Evolutionary conservation across 2,113 vertebrate species (phyloP).

Genomic region (Spizaetus ornatus): DNA sequence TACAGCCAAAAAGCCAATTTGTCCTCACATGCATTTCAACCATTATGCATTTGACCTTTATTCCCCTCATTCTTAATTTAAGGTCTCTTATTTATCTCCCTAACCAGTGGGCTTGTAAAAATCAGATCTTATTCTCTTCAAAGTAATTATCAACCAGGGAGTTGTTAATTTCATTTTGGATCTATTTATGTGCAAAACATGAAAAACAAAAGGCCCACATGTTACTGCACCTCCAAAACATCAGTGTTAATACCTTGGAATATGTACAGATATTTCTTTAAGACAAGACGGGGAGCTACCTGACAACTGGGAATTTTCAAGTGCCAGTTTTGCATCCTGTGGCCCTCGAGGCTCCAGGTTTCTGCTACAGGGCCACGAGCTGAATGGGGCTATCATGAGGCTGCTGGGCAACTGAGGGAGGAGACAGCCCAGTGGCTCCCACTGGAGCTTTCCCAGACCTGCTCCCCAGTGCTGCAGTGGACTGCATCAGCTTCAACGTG

Average conservation of each 20-base stretch:
- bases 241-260: neutral
- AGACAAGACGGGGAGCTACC: neutral
- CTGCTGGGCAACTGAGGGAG: neutral
- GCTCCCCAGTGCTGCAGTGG: neutral
- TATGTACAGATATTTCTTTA: neutral
- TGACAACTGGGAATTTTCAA: neutral
- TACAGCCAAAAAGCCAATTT: slow-evolving; percentile 36
- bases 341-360: neutral
- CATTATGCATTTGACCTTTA: slow-evolving; percentile 56
- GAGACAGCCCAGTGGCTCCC: neutral
- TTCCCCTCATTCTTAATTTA: slow-evolving; percentile 61
- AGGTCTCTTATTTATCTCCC: slow-evolving; percentile 59
- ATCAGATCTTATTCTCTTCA: slow-evolving; percentile 39
- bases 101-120: slow-evolving; percentile 41
- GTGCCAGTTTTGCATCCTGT: neutral
- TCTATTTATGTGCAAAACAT: slow-evolving; percentile 45
- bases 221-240: neutral
- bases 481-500: accelerated
- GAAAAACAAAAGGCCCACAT: slow-evolving; percentile 10
- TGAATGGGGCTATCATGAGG: neutral
- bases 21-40: neutral
- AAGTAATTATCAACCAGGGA: slow-evolving; percentile 53
- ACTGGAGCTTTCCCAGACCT: neutral
- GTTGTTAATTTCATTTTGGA: slow-evolving; percentile 43
- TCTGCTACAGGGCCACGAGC: neutral